These are phyloP conservation scores for Phainopepla nitens DNA, from an alignment of 2,113 vertebrate species.

Conservation along the genomic window DNA sequence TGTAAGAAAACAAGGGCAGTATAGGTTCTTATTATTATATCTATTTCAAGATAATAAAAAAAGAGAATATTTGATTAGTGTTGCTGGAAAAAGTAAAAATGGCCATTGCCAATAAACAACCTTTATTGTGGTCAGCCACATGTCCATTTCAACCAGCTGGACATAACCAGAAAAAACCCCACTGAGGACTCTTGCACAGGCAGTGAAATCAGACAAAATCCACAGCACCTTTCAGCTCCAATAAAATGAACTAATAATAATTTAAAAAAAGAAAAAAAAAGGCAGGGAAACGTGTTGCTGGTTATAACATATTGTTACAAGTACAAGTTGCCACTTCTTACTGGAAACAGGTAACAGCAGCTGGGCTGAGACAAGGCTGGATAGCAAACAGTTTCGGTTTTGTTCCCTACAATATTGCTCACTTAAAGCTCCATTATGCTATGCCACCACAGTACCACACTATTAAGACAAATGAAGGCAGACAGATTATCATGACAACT, in stretches of 20 bases:
- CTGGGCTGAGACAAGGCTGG: not conserved
- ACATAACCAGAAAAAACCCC: not conserved
- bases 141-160: not conserved
- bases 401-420: not conserved
- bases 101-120: not conserved
- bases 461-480: not conserved
- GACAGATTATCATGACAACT: not conserved
- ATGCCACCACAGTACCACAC: fast-evolving
- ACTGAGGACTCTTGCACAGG: not conserved
- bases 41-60: not conserved
- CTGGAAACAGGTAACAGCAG: not conserved
- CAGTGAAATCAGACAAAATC: not conserved
- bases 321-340: not conserved
- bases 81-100: not conserved
- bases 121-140: not conserved
- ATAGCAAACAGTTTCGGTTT: not conserved
- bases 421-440: not conserved
- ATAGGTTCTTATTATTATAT: not conserved
- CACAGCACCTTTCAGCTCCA: not conserved
- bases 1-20: not conserved
- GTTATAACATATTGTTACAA: not conserved
- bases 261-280: too few species aligned
- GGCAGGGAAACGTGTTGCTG: not conserved
- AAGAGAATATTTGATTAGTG: not conserved
- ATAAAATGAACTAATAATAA: not conserved